phyloP scores from a whole-genome alignment of 2,888 invertebrate species.

The Alentia gelatinosa region DNA sequence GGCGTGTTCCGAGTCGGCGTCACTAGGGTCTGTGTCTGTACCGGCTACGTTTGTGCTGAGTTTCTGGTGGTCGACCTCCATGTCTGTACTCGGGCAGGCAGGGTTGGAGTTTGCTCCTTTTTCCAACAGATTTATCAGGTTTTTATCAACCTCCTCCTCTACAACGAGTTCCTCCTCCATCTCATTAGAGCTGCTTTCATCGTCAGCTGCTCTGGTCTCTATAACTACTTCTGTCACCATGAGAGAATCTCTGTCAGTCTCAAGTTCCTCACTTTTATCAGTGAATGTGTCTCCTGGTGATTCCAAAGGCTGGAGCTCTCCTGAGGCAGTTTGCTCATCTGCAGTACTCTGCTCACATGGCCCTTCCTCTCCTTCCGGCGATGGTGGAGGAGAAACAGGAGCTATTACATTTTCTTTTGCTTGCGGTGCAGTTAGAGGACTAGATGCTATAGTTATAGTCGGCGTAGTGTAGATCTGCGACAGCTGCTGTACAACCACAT shows the following conservation, averaged over 20 bases:
- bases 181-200: not conserved
- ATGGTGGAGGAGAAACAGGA: not conserved
- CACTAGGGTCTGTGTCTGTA: constrained; percentile 18
- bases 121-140: constrained; percentile 64
- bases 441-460: not conserved
- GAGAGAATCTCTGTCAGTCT: not conserved
- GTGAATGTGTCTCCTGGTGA: not conserved
- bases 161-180: not conserved
- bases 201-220: not conserved
- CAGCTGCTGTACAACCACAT: constrained; percentile 51
- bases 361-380: not conserved
- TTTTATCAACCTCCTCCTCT: not conserved
- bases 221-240: constrained; percentile 4
- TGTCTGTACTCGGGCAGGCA: constrained; percentile 65
- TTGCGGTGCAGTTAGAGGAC: not conserved
- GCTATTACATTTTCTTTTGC: not conserved
- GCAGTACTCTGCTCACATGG: not conserved
- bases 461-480: constrained; percentile 48
- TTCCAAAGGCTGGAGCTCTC: not conserved
- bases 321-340: not conserved
- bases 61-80: not conserved
- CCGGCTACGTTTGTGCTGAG: not conserved
- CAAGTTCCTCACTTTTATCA: not conserved
- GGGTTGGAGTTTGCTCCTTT: constrained; percentile 71
- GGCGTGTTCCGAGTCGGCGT: constrained; percentile 16